These are phyloP conservation scores for Aphelenchoides besseyi DNA, from an alignment of 1,140 invertebrate genomes.

Conservation along the genomic window DNA sequence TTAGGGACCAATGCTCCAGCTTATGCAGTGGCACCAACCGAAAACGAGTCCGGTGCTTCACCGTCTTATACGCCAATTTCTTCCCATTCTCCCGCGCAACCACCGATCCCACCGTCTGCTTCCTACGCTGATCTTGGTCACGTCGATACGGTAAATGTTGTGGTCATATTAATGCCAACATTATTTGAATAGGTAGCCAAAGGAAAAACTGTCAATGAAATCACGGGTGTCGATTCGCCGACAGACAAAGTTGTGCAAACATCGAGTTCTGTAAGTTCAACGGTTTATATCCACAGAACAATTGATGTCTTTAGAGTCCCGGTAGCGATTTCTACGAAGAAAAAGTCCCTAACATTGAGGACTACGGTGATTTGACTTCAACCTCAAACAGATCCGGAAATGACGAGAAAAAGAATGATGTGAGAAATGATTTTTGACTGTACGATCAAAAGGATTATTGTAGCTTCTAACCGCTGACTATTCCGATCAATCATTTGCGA, in stretches of 20 bases:
- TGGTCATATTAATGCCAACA: neutral
- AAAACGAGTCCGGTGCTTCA: neutral
- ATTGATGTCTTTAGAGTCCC: neutral
- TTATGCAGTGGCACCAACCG: neutral
- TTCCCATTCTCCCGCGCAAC: neutral
- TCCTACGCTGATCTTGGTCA: neutral
- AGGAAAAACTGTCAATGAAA: constrained; percentile 12
- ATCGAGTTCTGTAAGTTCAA: constrained; percentile 7
- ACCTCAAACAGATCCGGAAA: constrained; percentile 1
- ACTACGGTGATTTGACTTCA: constrained; percentile 32
- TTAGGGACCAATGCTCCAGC: neutral
- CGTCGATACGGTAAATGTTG: neutral
- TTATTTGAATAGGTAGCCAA: constrained; percentile 7
- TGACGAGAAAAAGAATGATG: constrained; percentile 27
- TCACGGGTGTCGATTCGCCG: neutral
- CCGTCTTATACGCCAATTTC: constrained; percentile 1
- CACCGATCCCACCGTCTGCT: neutral
- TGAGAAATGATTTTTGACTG: constrained; percentile 12
- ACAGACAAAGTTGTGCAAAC: constrained; percentile 6
- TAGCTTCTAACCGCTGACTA: constrained; percentile 46
- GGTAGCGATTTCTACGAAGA: constrained; percentile 29
- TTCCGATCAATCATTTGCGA: constrained; percentile 46
- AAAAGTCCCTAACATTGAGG: constrained; percentile 28
- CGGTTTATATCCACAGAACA: neutral
- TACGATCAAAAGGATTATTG: no score